Evolutionary conservation across 35 echinoderm and acorn worm species (phyloP).

Genomic region (Eucidaris tribuloides): DNA sequence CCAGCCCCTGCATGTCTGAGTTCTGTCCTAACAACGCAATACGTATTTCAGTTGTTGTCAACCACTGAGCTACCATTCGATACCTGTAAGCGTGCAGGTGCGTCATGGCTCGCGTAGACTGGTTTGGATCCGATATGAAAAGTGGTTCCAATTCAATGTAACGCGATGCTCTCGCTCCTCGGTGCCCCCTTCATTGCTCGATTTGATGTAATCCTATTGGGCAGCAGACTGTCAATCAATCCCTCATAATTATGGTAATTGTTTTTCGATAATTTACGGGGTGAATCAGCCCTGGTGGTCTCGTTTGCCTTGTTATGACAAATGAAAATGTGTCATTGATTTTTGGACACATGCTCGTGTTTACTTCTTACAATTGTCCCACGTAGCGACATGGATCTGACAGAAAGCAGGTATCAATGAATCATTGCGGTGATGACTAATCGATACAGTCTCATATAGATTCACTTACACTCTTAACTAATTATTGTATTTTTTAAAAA

Average conservation of each 20-base stretch:
- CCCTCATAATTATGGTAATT: not conserved
- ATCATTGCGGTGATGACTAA: not conserved
- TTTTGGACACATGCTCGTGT: not conserved
- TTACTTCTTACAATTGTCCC: not conserved
- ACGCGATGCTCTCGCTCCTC: not conserved
- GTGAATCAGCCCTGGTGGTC: not conserved
- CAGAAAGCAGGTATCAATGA: not conserved
- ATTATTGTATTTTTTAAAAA: too few relatives aligned
- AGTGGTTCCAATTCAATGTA: not conserved
- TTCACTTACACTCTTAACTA: too few relatives aligned
- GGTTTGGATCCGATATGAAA: not conserved
- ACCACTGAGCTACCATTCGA: not conserved
- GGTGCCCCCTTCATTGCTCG: not conserved
- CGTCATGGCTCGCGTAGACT: not conserved
- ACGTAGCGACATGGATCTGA: not conserved
- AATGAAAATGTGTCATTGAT: not conserved
- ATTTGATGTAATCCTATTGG: too few relatives aligned
- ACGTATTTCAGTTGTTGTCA: not conserved
- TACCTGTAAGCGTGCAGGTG: not conserved
- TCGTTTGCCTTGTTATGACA: not conserved
- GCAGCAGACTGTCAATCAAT: conserved; percentile 4
- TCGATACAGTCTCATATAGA: not conserved
- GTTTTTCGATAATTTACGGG: conserved; percentile 6
- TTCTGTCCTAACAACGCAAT: not conserved
- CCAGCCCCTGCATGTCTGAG: not conserved